Conservation (phyloP, 2,797 vertebrate species). For the Sebastes hopkinsi region DNA sequence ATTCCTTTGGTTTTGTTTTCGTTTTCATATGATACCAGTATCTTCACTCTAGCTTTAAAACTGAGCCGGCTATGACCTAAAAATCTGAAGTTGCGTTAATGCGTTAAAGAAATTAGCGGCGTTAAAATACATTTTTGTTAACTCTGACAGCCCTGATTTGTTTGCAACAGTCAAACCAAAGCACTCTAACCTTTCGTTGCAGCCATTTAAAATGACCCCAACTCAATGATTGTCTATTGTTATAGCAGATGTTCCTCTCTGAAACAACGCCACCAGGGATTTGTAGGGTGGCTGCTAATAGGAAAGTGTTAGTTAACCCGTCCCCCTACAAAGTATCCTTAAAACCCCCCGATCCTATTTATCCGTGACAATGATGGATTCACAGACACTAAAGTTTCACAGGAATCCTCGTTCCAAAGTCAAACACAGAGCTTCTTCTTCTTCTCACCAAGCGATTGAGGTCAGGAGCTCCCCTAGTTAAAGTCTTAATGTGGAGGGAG, state of each 20-base stretch:
- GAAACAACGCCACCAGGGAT: slow-evolving; percentile 63
- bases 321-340: slow-evolving; percentile 53
- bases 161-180: slow-evolving; percentile 12
- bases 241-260: slow-evolving; percentile 65
- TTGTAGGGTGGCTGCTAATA: slow-evolving; percentile 47
- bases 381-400: slow-evolving; percentile 56
- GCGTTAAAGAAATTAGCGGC: too few relatives aligned
- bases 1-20: too few relatives aligned
- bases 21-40: too few relatives aligned
- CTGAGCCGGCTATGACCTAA: too few relatives aligned
- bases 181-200: neutral
- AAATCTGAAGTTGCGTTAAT: too few relatives aligned
- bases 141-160: neutral
- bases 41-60: too few relatives aligned
- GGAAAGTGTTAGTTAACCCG: slow-evolving; percentile 59
- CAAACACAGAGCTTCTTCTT: slow-evolving; percentile 66
- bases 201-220: slow-evolving; percentile 3
- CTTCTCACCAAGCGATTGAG: slow-evolving; percentile 28
- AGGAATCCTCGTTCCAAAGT: slow-evolving; percentile 61
- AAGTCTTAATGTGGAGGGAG: slow-evolving; percentile 33
- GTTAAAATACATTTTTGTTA: too few relatives aligned
- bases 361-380: slow-evolving; percentile 79
- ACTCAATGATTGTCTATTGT: slow-evolving; percentile 48
- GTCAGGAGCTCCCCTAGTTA: slow-evolving; percentile 25
- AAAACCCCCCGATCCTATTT: slow-evolving; percentile 57